Percentiles rank a stretch among this genome's conserved stretches.
Evolutionary conservation across 1,140 invertebrate genomes (phyloP).

Genomic region (Acyrthosiphon pisum): DNA sequence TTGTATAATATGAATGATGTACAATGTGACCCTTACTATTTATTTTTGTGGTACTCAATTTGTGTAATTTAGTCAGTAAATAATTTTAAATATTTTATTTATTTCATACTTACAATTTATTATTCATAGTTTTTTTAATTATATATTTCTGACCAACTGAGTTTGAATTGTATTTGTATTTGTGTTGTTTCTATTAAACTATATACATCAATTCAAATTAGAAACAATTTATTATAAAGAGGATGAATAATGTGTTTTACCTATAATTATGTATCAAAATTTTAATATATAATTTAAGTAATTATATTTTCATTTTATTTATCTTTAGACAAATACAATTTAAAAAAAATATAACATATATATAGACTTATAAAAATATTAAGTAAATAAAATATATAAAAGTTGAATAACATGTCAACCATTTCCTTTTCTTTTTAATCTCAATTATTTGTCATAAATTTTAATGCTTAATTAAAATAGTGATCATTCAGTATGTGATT

Average conservation of each 20-base stretch:
- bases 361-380: neutral
- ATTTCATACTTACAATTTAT: neutral
- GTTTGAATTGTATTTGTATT: neutral
- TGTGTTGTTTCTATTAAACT: neutral
- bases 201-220: neutral
- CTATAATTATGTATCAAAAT: neutral
- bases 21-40: neutral
- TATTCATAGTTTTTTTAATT: neutral
- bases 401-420: constrained; percentile 13
- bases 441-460: neutral
- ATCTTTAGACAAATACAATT: neutral
- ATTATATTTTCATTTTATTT: neutral
- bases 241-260: neutral
- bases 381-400: constrained; percentile 16
- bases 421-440: neutral
- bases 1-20: neutral
- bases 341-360: neutral
- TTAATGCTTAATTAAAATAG: neutral
- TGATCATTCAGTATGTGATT: constrained; percentile 4
- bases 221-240: constrained; percentile 23
- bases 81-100: constrained; percentile 35
- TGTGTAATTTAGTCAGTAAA: neutral
- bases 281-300: neutral
- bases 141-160: neutral
- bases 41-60: neutral